These are phyloP conservation scores for Lordiphosa mommai DNA, from an alignment of 1,140 invertebrate genomes.

Conservation along the genomic window DNA sequence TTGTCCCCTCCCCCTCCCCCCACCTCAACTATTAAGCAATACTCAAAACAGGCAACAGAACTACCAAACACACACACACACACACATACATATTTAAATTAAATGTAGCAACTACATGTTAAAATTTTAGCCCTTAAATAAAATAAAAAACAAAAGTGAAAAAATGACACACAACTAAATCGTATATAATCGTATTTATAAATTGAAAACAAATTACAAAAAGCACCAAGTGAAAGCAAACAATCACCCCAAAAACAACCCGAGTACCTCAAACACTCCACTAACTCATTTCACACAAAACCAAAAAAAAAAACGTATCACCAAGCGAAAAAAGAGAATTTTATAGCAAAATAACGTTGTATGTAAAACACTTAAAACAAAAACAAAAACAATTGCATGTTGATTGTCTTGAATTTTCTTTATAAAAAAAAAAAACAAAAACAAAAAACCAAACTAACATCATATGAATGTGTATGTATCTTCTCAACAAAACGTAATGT, in stretches of 20 bases:
- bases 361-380: constrained; percentile 1
- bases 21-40: constrained; percentile 29
- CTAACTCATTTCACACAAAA: neutral
- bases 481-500: constrained; percentile 6
- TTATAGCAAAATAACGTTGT: constrained; percentile 8
- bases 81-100: constrained; percentile 61
- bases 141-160: no score
- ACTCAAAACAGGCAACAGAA: constrained; percentile 6
- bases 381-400: neutral
- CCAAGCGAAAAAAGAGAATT: neutral
- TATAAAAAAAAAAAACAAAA: constrained; percentile 1
- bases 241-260: constrained; percentile 10
- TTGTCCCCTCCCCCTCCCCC: no score
- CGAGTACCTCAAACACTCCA: constrained; percentile 16
- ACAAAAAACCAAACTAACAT: neutral
- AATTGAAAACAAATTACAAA: constrained; percentile 33
- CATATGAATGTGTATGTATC: neutral
- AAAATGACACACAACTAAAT: constrained; percentile 7
- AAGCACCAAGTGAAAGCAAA: constrained; percentile 48
- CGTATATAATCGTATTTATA: neutral
- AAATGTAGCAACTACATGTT: constrained; percentile 73
- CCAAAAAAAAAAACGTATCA: constrained; percentile 3
- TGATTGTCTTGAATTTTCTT: neutral
- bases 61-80: constrained; percentile 1
- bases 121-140: constrained; percentile 59